Percentiles rank a stretch among this genome's conserved stretches.
These are phyloP conservation scores for Podocnemis expansa DNA, from an alignment of 2,113 vertebrate species.

Conservation along the genomic window DNA sequence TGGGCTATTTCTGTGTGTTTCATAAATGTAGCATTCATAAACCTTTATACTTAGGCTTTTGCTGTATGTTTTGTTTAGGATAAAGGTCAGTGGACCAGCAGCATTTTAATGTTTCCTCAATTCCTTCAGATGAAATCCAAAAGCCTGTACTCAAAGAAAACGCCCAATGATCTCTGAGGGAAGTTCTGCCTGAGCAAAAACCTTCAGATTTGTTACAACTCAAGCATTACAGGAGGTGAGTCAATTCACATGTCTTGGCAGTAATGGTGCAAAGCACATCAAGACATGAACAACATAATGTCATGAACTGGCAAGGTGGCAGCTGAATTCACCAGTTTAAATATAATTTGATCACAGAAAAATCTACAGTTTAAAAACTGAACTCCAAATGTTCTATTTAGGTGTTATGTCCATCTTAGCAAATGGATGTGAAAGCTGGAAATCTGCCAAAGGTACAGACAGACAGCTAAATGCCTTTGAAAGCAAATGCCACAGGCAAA, in stretches of 20 bases:
- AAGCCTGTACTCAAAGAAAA: background rate
- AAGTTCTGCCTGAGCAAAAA: background rate
- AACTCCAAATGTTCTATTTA: background rate
- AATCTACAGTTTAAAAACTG: background rate
- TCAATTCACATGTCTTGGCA: background rate
- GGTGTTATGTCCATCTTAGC: background rate
- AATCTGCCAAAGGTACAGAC: background rate
- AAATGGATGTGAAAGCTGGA: background rate
- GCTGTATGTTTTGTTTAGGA: background rate
- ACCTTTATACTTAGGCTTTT: constrained; percentile 2
- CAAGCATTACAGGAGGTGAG: background rate
- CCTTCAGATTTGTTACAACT: background rate
- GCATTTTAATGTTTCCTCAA: background rate
- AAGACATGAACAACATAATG: background rate
- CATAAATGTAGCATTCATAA: background rate
- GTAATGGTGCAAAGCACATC: background rate
- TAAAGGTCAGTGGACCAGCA: background rate
- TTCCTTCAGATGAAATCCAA: background rate
- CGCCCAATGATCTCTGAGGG: background rate
- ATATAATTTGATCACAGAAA: constrained; percentile 16
- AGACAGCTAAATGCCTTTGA: background rate
- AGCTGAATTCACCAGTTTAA: background rate
- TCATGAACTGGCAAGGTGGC: background rate
- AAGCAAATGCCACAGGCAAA: constrained; percentile 11
- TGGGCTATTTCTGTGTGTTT: rapidly evolving